Percentiles rank a stretch among this genome's conserved stretches.
These are phyloP conservation scores for Scleropages formosus DNA, from an alignment of 2,797 vertebrate species.

Conservation along the genomic window DNA sequence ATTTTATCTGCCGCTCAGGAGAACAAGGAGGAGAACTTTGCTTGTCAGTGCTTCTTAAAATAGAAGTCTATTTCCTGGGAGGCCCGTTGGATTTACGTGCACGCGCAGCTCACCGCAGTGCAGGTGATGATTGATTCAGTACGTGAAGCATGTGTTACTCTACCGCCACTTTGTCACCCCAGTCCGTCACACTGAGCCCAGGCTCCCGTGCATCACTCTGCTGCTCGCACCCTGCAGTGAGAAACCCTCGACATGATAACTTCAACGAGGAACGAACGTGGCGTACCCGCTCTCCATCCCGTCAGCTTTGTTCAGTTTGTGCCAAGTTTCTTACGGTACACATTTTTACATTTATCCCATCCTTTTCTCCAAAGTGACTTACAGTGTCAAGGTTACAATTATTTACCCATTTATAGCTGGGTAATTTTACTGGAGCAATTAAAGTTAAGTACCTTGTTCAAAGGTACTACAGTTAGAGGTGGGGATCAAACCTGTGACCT, in stretches of 20 bases:
- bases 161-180: background rate
- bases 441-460: no score
- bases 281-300: no score
- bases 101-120: background rate
- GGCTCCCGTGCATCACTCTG: background rate
- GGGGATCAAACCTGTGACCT: no score
- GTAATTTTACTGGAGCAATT: no score
- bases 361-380: no score
- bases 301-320: no score
- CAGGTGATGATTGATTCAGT: constrained; percentile 5
- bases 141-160: background rate
- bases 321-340: no score
- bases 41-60: constrained; percentile 14
- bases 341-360: no score
- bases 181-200: background rate
- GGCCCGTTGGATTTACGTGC: background rate
- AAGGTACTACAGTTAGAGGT: no score
- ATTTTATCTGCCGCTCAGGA: constrained; percentile 3
- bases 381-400: no score
- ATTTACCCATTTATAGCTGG: no score
- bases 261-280: background rate
- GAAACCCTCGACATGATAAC: background rate
- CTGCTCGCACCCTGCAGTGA: background rate
- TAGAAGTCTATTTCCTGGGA: constrained; percentile 7
- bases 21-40: constrained; percentile 21